phyloP scores from a whole-genome alignment of 2,797 vertebrate genomes.

The Echiichthys vipera region DNA sequence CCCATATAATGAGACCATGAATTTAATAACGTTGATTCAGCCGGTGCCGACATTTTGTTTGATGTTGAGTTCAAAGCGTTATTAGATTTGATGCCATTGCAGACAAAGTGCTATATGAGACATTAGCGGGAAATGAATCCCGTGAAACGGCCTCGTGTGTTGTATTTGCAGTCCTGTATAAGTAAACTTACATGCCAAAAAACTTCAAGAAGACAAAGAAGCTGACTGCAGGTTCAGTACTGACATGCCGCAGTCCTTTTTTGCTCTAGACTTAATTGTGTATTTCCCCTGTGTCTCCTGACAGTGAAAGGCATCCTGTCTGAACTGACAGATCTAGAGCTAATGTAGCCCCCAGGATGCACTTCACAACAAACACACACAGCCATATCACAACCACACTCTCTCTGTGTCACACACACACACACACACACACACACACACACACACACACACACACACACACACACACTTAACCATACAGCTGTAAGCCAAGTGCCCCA shows the following conservation, averaged over 20 bases:
- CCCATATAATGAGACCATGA: conserved; percentile 61
- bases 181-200: conserved; percentile 21
- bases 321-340: conserved; percentile 71
- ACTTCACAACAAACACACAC: conserved; percentile 56
- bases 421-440: conserved; percentile 31
- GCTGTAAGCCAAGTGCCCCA: conserved; percentile 65
- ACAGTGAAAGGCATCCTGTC: conserved; percentile 66
- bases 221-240: conserved; percentile 7
- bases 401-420: neutral
- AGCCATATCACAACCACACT: conserved; percentile 19
- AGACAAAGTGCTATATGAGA: conserved; percentile 53
- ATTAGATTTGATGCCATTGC: conserved; percentile 53
- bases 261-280: conserved; percentile 13
- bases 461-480: conserved; percentile 53
- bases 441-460: conserved; percentile 24
- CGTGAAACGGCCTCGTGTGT: conserved; percentile 17
- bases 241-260: conserved; percentile 7
- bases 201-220: conserved; percentile 6
- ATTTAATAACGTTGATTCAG: conserved; percentile 62
- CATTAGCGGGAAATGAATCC: conserved; percentile 11
- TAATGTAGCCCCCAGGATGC: conserved; percentile 68
- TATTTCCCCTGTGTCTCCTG: conserved; percentile 29
- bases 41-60: conserved; percentile 55
- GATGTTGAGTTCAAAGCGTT: conserved; percentile 65
- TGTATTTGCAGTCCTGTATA: conserved; percentile 11